These are phyloP conservation scores for Didymodactylos carnosus DNA, from an alignment of 2,888 invertebrate genomes.

Conservation along the genomic window DNA sequence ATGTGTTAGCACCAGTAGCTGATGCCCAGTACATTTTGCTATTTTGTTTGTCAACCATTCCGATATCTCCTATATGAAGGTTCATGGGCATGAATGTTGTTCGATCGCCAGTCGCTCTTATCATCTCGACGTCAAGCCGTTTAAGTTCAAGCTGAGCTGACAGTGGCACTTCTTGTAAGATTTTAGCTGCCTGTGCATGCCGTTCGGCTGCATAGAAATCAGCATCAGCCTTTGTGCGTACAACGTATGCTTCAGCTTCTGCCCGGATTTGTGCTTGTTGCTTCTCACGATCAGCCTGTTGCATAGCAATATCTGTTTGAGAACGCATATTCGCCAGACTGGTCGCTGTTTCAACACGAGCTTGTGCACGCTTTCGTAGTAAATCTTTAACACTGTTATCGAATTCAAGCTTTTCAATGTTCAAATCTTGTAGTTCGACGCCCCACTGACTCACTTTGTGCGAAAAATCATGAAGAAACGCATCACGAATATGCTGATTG, in stretches of 20 bases:
- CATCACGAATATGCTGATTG: background rate
- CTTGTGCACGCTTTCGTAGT: background rate
- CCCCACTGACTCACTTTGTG: background rate
- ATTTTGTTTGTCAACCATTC: background rate
- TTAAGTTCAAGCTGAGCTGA: background rate
- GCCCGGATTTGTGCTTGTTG: background rate
- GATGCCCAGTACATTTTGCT: background rate
- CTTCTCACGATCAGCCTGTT: background rate
- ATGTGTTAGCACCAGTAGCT: too few species aligned
- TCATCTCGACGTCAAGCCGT: background rate
- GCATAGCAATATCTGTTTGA: background rate
- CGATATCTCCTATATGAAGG: background rate
- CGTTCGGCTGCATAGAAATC: background rate
- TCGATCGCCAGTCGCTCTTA: background rate
- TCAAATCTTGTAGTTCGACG: background rate
- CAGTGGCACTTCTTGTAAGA: background rate
- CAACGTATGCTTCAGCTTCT: background rate
- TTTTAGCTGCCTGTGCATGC: background rate
- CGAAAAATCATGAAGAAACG: background rate
- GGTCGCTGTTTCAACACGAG: background rate
- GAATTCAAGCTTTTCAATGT: background rate
- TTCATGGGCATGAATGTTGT: background rate
- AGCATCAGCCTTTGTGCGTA: background rate
- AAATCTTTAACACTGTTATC: background rate
- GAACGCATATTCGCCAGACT: background rate